Evolutionary conservation across 92 coral and sea anemone species (phyloP), one percentile per base, ranked within the genome.

Genomic region (Phymanthus crucifer): DNA sequence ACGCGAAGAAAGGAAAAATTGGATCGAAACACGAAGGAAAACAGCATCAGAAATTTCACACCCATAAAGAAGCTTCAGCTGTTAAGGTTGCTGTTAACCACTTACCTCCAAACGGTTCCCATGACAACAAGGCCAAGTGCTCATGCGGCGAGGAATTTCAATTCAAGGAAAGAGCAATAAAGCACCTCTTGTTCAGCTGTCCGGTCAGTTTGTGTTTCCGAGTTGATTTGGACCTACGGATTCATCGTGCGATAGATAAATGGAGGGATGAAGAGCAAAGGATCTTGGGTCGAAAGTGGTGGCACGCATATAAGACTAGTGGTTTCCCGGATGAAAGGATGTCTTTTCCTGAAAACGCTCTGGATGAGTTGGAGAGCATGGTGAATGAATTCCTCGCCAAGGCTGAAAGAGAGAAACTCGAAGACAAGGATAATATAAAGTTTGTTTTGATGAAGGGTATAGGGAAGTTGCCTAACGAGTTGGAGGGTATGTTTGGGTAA

Each of bases 251-350:
- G 23, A 80, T 86, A 19, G 75, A 86, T 71, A 67, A 58, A 57
- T 86, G 86, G 90, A 77, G 46, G 78, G 76, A 78, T 50, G 89
- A 86, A 18, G 79, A 67, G 67, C 65, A 37, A 48, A 82, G 90
- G 36, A 78, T 87, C 31, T 48, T 79, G 74, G 90, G 90, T 47
- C 77, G 90, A 73, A 82, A 78, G 16, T 87, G 90, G 90, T 87
- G 90, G 90, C 84, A 87, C 14, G 40, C 82, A 58, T 87, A 83
- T 71, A 87, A 87, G 50, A 83, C 90, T 16, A 87, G 81, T 37
- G 90, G 90, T 1, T 73, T 67, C 73, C 90, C 90, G 21, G 83
- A 83, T 45, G 74, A 67, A 33, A 50, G 40, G 75, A 74, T 79
- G 33, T 83, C 87, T 13, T 72, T 83, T 45, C 80, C 87, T 17